Evolutionary conservation across 2,797 vertebrate genomes (phyloP).

Genomic region (Otolemur crassicaudatus): DNA sequence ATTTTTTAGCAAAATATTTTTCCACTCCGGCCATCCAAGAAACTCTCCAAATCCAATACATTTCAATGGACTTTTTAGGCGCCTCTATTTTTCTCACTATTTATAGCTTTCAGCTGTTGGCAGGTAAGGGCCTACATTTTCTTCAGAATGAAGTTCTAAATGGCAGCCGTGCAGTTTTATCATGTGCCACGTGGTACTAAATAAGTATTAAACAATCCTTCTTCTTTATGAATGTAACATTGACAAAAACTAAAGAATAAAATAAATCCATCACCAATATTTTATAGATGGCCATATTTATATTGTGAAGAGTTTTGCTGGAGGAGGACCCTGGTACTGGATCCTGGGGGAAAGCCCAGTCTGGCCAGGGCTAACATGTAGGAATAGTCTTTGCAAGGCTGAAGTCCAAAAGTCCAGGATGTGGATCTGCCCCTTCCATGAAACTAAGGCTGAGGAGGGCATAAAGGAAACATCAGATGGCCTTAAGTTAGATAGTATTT

Average conservation of each 20-base stretch:
- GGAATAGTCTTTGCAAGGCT: not conserved
- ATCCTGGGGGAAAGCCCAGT: not conserved
- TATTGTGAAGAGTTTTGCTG: constrained; percentile 12
- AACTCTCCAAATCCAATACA: constrained; percentile 81
- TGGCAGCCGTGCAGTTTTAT: constrained; percentile 38
- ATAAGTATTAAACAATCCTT: constrained; percentile 42
- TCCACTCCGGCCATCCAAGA: constrained; percentile 82
- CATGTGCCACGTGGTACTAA: not conserved
- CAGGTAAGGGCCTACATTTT: constrained; percentile 74
- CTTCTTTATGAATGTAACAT: constrained; percentile 53
- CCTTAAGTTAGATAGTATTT: not conserved
- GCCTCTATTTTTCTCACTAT: constrained; percentile 83
- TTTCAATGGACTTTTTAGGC: constrained; percentile 80
- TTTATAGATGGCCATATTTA: constrained; percentile 25
- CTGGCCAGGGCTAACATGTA: not conserved
- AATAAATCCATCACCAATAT: not conserved
- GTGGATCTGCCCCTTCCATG: not conserved
- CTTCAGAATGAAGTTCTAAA: constrained; percentile 69
- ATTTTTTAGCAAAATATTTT: constrained; percentile 86
- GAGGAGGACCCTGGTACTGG: not conserved
- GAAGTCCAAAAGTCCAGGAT: not conserved
- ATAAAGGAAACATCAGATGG: not conserved
- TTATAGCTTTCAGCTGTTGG: constrained; percentile 82
- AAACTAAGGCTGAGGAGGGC: not conserved
- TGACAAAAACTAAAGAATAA: constrained; percentile 48